Evolutionary conservation across 2,113 vertebrate genomes (phyloP), one percentile per base, ranked within the genome.

Genomic region (Hemiprocne comata): DNA sequence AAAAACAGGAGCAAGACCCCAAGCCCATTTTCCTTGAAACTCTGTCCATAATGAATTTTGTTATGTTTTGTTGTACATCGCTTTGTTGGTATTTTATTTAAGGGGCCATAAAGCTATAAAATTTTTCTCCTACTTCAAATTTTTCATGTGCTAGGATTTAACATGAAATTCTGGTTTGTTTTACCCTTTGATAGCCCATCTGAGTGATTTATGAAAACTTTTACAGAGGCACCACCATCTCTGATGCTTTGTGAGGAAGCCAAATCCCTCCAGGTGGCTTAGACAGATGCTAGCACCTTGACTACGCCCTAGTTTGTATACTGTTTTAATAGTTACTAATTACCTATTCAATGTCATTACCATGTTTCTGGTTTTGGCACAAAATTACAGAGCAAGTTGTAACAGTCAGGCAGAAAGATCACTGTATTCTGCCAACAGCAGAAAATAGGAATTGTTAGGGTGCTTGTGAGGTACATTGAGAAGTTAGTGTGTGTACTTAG

Each of bases 251-350:
- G 97, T 98, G 98, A 96, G 89, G 95, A 74, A 97, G 98, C 98
- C 98, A 98, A 97, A 97, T 94, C 93, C 97, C 98, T 94, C 86
- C 86, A 53, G 98, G 98, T 97, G 94, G 94, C 97, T 98, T 89
- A 95, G 96, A 96, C 97, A 98, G 97, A 97, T 97, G 98, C 95
- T 96, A 31, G 83, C 90, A 78, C 97, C 97, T 97, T 90, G 96
- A 91, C 97, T 92, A 97, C 97, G 87, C 97, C 98, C 97, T 97
- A 62, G 96, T 97, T 98, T 96, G 98, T 98, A 97, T 97, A 97
- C 36, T 80, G 95, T 96, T 98, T 97, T 98, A 98, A 98, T 97
- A 97, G 98, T 96, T 79, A 98, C 97, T 98, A 98, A 98, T 98
- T 98, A 98, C 96, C 97, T 96, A 87, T 26, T 96, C 97, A 95